These are phyloP conservation scores for Ptycholaimellus sp. DNA, from an alignment of 2,888 invertebrate species.

Conservation along the genomic window DNA sequence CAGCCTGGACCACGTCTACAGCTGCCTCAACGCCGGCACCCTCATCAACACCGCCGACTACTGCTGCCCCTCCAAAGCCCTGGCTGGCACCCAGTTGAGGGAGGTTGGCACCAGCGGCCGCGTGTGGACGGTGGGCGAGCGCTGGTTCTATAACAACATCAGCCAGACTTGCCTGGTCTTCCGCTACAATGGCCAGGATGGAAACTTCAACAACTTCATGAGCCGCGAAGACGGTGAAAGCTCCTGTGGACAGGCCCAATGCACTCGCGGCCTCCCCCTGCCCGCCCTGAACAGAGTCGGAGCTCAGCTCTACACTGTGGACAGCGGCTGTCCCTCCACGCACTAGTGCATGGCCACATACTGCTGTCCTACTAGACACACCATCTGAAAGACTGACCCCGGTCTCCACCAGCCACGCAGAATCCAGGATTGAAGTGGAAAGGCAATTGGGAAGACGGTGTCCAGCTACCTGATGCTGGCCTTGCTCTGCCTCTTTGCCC, in stretches of 20 bases:
- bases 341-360: slow-evolving; percentile 12
- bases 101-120: slow-evolving; percentile 7
- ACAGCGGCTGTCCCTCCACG: slow-evolving; percentile 12
- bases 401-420: no score
- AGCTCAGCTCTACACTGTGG: neutral
- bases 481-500: no score
- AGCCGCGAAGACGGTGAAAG: slow-evolving; percentile 12
- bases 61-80: slow-evolving; percentile 16
- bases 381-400: no score
- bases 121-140: neutral
- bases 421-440: no score
- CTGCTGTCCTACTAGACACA: slow-evolving; percentile 18
- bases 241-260: slow-evolving; percentile 11
- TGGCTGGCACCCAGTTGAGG: slow-evolving; percentile 12
- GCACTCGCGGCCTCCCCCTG: slow-evolving; percentile 9
- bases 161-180: slow-evolving; percentile 12
- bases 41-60: slow-evolving; percentile 8
- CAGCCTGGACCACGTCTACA: slow-evolving; percentile 17
- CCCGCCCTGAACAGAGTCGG: slow-evolving; percentile 7
- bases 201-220: slow-evolving; percentile 19
- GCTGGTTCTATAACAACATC: slow-evolving; percentile 15
- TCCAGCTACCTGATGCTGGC: no score
- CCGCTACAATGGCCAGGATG: slow-evolving; percentile 17
- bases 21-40: slow-evolving; percentile 2
- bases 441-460: no score